Percentiles rank a stretch among this genome's conserved stretches.
These are phyloP conservation scores for Drosophila nr. perissopoda DNA, from an alignment of 2,888 invertebrate genomes.

Conservation along the genomic window DNA sequence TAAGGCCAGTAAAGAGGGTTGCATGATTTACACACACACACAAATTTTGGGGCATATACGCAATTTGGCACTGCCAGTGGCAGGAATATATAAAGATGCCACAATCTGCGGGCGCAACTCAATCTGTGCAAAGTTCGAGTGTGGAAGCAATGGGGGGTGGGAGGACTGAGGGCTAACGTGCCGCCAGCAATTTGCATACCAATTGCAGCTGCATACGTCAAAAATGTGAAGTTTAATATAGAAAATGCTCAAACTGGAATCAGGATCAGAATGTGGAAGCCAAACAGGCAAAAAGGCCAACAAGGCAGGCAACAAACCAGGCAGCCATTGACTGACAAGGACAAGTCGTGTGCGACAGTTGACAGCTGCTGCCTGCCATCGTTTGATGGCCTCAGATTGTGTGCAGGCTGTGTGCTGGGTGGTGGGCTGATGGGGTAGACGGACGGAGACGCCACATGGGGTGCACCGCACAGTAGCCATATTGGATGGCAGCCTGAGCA, in stretches of 20 bases:
- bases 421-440: slow-evolving; percentile 10
- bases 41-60: slow-evolving; percentile 17
- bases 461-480: slow-evolving; percentile 59
- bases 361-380: slow-evolving; percentile 79
- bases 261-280: slow-evolving; percentile 13
- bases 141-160: background rate
- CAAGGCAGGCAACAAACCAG: slow-evolving; percentile 2
- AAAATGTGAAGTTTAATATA: slow-evolving; percentile 81
- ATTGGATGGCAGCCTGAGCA: slow-evolving; percentile 52
- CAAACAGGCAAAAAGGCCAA: background rate
- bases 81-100: slow-evolving; percentile 45
- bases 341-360: slow-evolving; percentile 81
- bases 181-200: slow-evolving; percentile 73
- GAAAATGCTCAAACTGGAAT: slow-evolving; percentile 68
- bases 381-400: slow-evolving; percentile 57
- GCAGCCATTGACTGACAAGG: slow-evolving; percentile 72
- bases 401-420: background rate
- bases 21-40: slow-evolving; percentile 7
- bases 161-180: slow-evolving; percentile 37
- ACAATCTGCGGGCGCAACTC: slow-evolving; percentile 43
- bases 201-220: slow-evolving; percentile 76
- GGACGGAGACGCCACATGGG: slow-evolving; percentile 38
- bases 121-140: slow-evolving; percentile 24
- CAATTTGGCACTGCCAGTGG: slow-evolving; percentile 29
- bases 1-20: slow-evolving; percentile 4